Conservation (phyloP, 2,113 vertebrate species). For the Petroica traversi region DNA sequence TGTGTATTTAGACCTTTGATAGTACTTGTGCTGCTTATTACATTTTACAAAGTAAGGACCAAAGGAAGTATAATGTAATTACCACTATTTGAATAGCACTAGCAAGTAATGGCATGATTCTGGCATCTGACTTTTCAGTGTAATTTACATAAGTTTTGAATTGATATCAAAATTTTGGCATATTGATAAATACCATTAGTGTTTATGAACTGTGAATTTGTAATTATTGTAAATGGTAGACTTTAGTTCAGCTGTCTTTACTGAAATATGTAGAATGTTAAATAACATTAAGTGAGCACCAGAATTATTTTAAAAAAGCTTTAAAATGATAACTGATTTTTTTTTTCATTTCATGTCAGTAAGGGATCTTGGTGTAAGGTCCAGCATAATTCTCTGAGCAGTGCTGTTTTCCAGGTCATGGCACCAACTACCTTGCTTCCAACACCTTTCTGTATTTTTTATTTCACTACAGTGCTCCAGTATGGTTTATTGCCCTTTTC, state of each 20-base stretch:
- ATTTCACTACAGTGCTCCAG: not conserved
- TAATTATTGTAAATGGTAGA: not conserved
- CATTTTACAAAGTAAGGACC: not conserved
- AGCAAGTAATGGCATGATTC: not conserved
- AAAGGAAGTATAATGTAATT: not conserved
- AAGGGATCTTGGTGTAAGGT: not conserved
- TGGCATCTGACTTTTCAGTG: not conserved
- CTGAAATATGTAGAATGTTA: not conserved
- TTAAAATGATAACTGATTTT: not conserved
- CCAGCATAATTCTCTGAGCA: not conserved
- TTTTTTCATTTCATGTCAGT: not conserved
- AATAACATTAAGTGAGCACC: not conserved
- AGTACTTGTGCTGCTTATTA: not conserved
- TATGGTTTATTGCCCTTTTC: not conserved
- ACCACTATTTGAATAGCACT: not conserved
- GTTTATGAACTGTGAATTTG: not conserved
- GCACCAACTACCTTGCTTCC: not conserved
- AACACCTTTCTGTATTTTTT: not conserved
- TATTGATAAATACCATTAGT: not conserved
- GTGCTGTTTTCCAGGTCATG: not conserved
- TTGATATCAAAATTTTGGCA: not conserved
- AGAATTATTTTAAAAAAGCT: not conserved
- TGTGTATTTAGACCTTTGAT: not conserved
- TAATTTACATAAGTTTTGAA: not conserved
- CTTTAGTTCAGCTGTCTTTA: not conserved